Evolutionary conservation across 2,888 invertebrate species (phyloP).

Genomic region (Sthenelais limicola): DNA sequence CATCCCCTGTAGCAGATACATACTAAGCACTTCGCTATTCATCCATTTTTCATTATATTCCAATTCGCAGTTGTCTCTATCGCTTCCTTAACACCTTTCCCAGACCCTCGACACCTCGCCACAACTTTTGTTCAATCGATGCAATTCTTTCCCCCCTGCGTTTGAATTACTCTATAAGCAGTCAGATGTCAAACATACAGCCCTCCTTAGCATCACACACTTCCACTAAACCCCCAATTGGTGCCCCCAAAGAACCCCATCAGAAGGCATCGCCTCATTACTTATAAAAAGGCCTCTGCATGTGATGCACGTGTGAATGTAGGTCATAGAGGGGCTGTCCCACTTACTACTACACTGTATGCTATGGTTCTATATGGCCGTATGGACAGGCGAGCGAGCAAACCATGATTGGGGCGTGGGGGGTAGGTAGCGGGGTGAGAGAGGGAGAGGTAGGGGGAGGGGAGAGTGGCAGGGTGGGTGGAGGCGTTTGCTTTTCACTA

Average conservation of each 20-base stretch:
- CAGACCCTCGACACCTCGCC: neutral
- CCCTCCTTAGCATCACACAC: neutral
- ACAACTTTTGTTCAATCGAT: neutral
- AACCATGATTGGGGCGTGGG: neutral
- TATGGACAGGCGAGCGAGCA: neutral
- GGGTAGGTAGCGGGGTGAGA: neutral
- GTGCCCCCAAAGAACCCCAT: neutral
- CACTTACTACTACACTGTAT: too few relatives aligned
- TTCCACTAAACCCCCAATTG: neutral
- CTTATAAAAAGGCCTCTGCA: constrained; percentile 33
- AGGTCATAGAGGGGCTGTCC: constrained; percentile 8
- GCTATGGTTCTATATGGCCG: too few relatives aligned
- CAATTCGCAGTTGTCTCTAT: too few relatives aligned
- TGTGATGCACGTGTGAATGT: constrained; percentile 22
- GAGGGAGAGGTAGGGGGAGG: neutral
- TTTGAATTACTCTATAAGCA: too few relatives aligned
- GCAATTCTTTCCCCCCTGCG: neutral
- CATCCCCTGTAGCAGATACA: too few relatives aligned
- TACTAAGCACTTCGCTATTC: too few relatives aligned
- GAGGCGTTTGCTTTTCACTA: constrained; percentile 5
- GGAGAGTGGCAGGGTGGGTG: neutral
- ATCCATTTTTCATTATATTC: too few relatives aligned
- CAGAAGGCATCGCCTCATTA: constrained; percentile 16
- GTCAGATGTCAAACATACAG: too few relatives aligned
- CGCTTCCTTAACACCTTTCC: too few relatives aligned